Conservation (phyloP, 2,888 invertebrate species). For the Nowickia ferox region DNA sequence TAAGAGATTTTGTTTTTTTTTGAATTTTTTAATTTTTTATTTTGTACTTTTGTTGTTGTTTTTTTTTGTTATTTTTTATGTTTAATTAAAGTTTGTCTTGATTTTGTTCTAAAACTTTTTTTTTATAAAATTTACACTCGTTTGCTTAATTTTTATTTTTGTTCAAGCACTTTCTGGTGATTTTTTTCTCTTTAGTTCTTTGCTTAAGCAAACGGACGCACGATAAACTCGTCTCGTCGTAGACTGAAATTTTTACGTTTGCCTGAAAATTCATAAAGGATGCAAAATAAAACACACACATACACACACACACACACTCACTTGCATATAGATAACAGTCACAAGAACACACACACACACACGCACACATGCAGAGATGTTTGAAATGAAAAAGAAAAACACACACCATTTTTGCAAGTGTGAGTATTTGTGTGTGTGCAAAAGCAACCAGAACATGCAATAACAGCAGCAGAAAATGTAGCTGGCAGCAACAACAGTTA, state of each 20-base stretch:
- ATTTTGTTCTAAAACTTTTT: constrained; percentile 19
- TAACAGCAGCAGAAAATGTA: constrained; percentile 61
- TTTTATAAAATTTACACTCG: constrained; percentile 28
- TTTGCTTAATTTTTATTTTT: constrained; percentile 19
- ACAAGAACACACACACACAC: constrained; percentile 10
- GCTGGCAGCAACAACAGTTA: constrained; percentile 61
- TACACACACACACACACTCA: constrained; percentile 44
- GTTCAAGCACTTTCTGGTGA: constrained; percentile 20
- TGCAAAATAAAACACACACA: constrained; percentile 73
- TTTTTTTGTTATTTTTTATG: constrained; percentile 1
- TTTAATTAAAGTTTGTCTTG: too few relatives aligned
- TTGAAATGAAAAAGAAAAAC: constrained; percentile 47
- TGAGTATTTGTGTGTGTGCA: constrained; percentile 6
- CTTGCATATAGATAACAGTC: neutral
- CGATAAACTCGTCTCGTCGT: constrained; percentile 78
- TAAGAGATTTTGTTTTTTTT: neutral
- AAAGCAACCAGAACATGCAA: constrained; percentile 64
- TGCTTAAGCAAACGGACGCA: constrained; percentile 77
- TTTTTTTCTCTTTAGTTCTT: constrained; percentile 44
- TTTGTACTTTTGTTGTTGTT: neutral
- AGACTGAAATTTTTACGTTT: constrained; percentile 80
- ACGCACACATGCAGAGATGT: constrained; percentile 47
- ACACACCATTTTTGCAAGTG: constrained; percentile 27
- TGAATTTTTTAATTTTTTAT: neutral
- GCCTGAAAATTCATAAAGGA: constrained; percentile 77